Percentiles rank a stretch among this genome's conserved stretches.
These are phyloP conservation scores for Opisthograptis luteolata DNA, from an alignment of 2,888 invertebrate genomes.

Conservation along the genomic window DNA sequence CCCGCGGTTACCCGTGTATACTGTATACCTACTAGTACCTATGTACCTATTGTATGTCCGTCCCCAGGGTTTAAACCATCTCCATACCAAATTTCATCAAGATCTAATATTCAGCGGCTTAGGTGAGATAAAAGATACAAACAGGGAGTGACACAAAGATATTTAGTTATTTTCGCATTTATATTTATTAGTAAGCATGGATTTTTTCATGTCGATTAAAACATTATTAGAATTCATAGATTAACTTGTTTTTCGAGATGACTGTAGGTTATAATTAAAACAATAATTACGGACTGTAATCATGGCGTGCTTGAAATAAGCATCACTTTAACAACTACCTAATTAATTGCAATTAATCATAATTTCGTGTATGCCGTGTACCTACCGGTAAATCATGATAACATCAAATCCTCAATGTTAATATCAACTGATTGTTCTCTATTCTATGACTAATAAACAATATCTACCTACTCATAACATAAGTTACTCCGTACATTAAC, in stretches of 20 bases:
- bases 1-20: too few species aligned
- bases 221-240: background rate
- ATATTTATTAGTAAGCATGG: too few species aligned
- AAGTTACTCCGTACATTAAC: conserved; percentile 59
- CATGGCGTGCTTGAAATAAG: conserved; percentile 22
- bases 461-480: too few species aligned
- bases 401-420: conserved; percentile 24
- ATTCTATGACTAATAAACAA: background rate
- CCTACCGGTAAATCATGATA: conserved; percentile 41
- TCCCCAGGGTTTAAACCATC: too few species aligned
- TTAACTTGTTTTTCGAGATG: background rate
- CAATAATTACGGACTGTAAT: conserved; percentile 14
- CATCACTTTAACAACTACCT: conserved; percentile 27
- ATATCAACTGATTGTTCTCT: conserved; percentile 5
- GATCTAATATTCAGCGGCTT: too few species aligned
- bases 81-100: too few species aligned
- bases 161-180: too few species aligned
- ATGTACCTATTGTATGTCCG: too few species aligned
- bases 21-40: too few species aligned
- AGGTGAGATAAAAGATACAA: too few species aligned
- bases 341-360: conserved; percentile 49
- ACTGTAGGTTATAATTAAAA: conserved; percentile 25
- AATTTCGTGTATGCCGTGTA: conserved; percentile 53
- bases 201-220: too few species aligned
- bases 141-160: too few species aligned